Percentiles rank a stretch among this genome's conserved stretches.
phyloP scores from a whole-genome alignment of 2,888 invertebrate species.

The Andrena hattorfiana region DNA sequence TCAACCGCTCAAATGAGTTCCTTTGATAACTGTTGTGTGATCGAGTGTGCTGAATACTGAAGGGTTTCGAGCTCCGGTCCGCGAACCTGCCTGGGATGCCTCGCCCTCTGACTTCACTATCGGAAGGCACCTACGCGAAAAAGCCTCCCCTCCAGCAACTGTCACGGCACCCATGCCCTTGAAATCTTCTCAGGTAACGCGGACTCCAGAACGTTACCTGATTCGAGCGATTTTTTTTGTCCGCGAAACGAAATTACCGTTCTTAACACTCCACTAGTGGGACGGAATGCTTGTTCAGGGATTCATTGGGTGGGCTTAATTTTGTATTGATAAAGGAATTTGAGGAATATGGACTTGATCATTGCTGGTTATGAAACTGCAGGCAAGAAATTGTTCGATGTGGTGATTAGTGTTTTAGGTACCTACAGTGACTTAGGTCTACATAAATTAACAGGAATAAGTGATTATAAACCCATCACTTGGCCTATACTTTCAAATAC shows the following conservation, averaged over 20 bases:
- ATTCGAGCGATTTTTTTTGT: background rate
- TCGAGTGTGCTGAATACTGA: constrained; percentile 85
- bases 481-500: no score
- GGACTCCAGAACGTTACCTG: background rate
- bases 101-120: constrained; percentile 65
- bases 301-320: no score
- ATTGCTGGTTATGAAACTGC: no score
- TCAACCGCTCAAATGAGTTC: constrained; percentile 85
- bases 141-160: constrained; percentile 45
- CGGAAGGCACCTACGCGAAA: constrained; percentile 55
- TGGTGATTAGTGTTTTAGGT: no score
- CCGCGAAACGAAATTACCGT: background rate
- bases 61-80: constrained; percentile 80
- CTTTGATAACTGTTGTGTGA: constrained; percentile 85
- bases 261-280: background rate
- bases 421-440: no score
- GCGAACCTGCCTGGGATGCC: constrained; percentile 67
- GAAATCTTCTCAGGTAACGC: constrained; percentile 29
- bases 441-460: no score
- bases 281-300: background rate
- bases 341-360: no score
- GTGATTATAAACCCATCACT: no score
- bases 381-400: no score
- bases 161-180: constrained; percentile 56
- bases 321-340: no score